Evolutionary conservation across 1,140 invertebrate genomes (phyloP), one percentile per base, ranked within the genome.

Genomic region (Reticulitermes speratus): DNA sequence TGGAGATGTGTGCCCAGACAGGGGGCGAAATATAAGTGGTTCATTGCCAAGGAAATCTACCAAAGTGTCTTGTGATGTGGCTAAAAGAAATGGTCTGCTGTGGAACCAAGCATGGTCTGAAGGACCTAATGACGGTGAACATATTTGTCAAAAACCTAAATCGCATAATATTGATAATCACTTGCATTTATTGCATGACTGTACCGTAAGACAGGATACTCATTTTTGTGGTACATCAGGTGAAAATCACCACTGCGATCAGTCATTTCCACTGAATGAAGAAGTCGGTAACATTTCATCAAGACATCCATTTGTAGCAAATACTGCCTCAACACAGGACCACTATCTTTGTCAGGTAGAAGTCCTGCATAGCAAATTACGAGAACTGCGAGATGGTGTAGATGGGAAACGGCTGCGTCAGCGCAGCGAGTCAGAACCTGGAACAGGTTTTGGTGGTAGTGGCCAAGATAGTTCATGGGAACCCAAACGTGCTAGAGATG

Each of bases 351-450:
- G 23, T 14, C 45, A 86, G 38, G 59, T 82, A 7, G 86, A 83
- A 32, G 45, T 69, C 2, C 55, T 82, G 2, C 83, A 45, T 81
- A 82, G 44, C 52, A 82, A 75, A 48, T 44, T 86, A 21, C 75
- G 83, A 30, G 86, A 86, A 38, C 30, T 86, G n/a, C 38, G 86
- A n/a, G 83, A 59, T 19, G 65, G 86, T 23, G 86, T 44, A 44
- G 86, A 86, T n/a, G 83, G 83, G 6, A 86, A 86, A 52, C 25
- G 86, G 32, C 44, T 84, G 21, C 82, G 75, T 19, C 86, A 86
- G 83, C 86, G 86, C 5, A 84, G 86, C 21, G 86, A 86, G 44
- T 86, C 86, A 23, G 86, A 86, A 48, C 86, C 75, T 25, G 86
- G 86, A 25, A n/a, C 45, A 30, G 75, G 44, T 23, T n/a, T 30